Evolutionary conservation across 2,888 invertebrate genomes (phyloP), one percentile per base, ranked within the genome.

Genomic region (Folsomia manolachei): DNA sequence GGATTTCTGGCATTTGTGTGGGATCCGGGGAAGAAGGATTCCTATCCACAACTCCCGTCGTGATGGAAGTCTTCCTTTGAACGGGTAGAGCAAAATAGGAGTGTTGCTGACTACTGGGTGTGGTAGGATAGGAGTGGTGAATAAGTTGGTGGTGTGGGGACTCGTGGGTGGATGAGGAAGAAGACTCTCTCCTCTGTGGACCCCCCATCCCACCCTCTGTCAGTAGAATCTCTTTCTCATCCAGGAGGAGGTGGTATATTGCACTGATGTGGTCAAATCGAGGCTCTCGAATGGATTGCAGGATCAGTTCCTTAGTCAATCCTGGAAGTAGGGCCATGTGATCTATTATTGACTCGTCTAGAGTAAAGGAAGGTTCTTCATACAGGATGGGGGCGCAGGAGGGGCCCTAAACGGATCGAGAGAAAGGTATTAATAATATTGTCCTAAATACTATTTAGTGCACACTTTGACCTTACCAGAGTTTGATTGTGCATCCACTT

Each of bases 231-330:
- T n/a, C n/a, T n/a, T 39, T 39, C 39, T 75, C 84, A 84, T 96
- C 95, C 82, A 91, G 88, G 62, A 97, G 87, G 77, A 97, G 86
- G 84, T 95, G 93, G 84, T 97, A 97, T 81, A 97, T 95, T 79
- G 96, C 96, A 81, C 93, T 93, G 81, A 95, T 91, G 86, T 95
- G 94, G 85, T 97, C 95, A 84, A 94, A 97, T 2, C 91, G 88
- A 81, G 91, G 90, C 80, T 90, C 91, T 82, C 90, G 89, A 69
- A 97, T 90, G 24, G 95, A 91, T 88, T 92, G 87, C 69, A 90
- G 86, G 73, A 94, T 89, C 82, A 89, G 89, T 52, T 89, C 88
- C 79, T 89, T 88, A 73, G 90, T 90, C 63, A 94, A 86, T 2
- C 91, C 91, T 1, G 93, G 92, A 81, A 94, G 85, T 80, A 91